Evolutionary conservation across 2,888 invertebrate genomes (phyloP), one percentile per base, ranked within the genome.

Genomic region (Cosmorhoe ocellata): DNA sequence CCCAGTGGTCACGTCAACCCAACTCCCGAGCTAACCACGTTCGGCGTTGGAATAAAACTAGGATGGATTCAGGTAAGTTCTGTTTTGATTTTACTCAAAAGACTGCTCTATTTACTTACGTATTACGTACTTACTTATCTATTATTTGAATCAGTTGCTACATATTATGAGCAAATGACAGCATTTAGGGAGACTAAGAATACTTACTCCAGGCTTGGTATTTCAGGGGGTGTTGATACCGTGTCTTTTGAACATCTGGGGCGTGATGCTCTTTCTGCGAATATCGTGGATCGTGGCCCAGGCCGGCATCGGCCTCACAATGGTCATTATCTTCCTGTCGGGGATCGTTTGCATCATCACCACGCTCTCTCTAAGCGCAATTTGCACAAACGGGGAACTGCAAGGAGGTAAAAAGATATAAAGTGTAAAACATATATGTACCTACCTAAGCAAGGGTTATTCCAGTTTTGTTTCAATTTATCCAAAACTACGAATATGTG

Each of bases 241-340:
- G 75, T 99, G 98, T 76, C 93, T 99, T 36, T 94, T 99, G 71
- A 99, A 99, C 84, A 99, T 99, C 73, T 99, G 98, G 96, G 99
- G 99, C 46, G 99, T 99, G 60, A 99, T 99, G 98, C 92, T 99
- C 61, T 99, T 99, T 84, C 92, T 99, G 62, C 94, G 99, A 41
- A 92, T 99, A 71, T 96, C 98, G 33, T 99, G 99, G 99, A 96
- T 99, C 44, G 97, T 98, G 39, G 97, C 96, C 37, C 97, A 99
- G 81, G 95, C 98, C 3, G 99, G 99, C 52, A 94, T 98, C 63
- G 92, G 91, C 18, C 79, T 92, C 53, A 83, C 94, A 0, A 80
- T 95, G 37, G 66, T 95, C 64, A 96, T 97, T 74, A 64, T 72
- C 37, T 30, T 51, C 36, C 39, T 66, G 8, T 65, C 70, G 4